Conservation (phyloP, 2,888 invertebrate species). For the Ormia ochracea region DNA sequence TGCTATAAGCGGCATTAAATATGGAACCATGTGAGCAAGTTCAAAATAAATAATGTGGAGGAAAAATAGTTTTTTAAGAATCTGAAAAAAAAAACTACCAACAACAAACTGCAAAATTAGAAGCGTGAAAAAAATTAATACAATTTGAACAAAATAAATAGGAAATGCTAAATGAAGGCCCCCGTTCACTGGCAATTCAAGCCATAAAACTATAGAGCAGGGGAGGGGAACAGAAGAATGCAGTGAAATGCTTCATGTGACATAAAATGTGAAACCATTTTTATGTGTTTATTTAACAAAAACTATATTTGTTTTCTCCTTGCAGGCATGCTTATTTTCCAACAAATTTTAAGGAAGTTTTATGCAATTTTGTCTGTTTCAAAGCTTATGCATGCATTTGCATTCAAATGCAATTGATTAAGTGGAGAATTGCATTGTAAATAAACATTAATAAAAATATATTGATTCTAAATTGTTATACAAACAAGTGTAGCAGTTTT, state of each 20-base stretch:
- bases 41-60: slow-evolving; percentile 38
- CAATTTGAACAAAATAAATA: slow-evolving; percentile 9
- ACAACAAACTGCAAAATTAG: neutral
- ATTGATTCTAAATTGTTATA: neutral
- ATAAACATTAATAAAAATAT: neutral
- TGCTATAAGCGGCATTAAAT: slow-evolving; percentile 41
- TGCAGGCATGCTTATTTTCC: neutral
- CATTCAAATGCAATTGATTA: slow-evolving; percentile 2
- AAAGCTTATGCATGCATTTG: neutral
- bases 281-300: slow-evolving; percentile 13
- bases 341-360: slow-evolving; percentile 40
- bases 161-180: slow-evolving; percentile 9
- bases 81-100: neutral
- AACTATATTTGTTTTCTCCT: neutral
- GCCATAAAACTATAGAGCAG: slow-evolving; percentile 9
- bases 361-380: neutral
- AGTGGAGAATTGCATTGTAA: slow-evolving; percentile 9
- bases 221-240: neutral
- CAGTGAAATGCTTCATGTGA: slow-evolving; percentile 48
- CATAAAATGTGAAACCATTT: slow-evolving; percentile 42
- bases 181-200: neutral
- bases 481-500: too few relatives aligned
- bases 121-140: slow-evolving; percentile 21
- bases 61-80: slow-evolving; percentile 10
- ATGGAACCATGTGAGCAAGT: slow-evolving; percentile 18